Conservation (phyloP, 1,140 invertebrate species). For the Agrilus planipennis region DNA sequence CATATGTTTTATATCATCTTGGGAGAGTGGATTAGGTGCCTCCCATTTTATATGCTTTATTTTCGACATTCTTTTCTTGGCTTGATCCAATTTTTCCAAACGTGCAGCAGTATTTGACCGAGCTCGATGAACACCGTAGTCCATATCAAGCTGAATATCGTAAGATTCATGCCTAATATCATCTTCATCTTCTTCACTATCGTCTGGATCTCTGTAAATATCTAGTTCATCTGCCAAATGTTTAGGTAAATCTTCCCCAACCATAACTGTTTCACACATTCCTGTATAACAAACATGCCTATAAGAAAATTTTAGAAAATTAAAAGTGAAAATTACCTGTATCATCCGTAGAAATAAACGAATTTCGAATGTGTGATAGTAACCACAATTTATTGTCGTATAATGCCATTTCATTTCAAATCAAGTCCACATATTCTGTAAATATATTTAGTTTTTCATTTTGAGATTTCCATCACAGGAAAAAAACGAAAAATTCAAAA, state of each 20-base stretch:
- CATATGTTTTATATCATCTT: constrained; percentile 52
- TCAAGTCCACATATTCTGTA: too few species aligned
- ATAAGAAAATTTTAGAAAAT: constrained; percentile 4
- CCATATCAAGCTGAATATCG: constrained; percentile 59
- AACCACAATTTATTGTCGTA: constrained; percentile 90
- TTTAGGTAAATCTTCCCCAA: constrained; percentile 46
- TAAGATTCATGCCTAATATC: constrained; percentile 50
- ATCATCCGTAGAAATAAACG: constrained; percentile 91
- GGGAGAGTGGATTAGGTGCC: constrained; percentile 35
- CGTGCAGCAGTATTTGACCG: constrained; percentile 82
- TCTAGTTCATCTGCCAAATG: constrained; percentile 45
- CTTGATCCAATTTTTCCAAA: constrained; percentile 79
- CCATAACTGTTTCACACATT: constrained; percentile 59
- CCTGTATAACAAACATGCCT: constrained; percentile 31
- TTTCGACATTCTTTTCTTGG: constrained; percentile 68
- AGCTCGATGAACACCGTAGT: constrained; percentile 60
- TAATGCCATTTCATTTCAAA: constrained; percentile 75
- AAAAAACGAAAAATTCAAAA: too few species aligned
- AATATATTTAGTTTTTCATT: too few species aligned
- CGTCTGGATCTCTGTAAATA: constrained; percentile 62
- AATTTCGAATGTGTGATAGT: constrained; percentile 82
- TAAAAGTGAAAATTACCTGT: constrained; percentile 45
- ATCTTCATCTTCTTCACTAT: constrained; percentile 64
- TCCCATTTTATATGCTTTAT: constrained; percentile 71
- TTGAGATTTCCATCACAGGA: too few species aligned